Conservation (phyloP, 53 echinoderm and acorn worm species). For the Zoroaster sp. region DNA sequence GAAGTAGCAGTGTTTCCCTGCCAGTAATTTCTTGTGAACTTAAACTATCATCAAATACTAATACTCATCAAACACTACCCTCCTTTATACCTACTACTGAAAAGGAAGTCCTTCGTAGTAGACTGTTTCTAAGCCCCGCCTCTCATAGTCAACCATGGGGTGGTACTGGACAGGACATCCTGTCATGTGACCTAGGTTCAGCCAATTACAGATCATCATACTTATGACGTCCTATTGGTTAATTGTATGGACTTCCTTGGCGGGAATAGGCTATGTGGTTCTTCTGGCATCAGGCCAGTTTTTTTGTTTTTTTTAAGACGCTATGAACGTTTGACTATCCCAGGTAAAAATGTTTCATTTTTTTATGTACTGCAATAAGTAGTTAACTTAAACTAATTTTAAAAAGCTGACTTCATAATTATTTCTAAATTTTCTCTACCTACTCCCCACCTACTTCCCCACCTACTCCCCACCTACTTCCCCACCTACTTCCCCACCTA, state of each 20-base stretch:
- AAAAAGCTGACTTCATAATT: too few species aligned
- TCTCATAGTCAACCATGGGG: conserved; percentile 15
- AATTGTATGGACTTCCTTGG: conserved; percentile 36
- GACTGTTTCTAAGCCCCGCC: conserved; percentile 25
- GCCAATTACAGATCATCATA: background rate
- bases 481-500: too few species aligned
- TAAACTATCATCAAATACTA: conserved; percentile 7
- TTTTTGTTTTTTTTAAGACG: background rate
- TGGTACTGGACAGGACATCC: conserved; percentile 30
- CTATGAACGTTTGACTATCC: background rate
- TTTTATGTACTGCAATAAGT: background rate
- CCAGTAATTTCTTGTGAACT: background rate
- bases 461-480: too few species aligned
- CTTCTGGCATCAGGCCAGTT: conserved; percentile 31
- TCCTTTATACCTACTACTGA: conserved; percentile 10
- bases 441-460: too few species aligned
- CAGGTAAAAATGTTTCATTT: background rate
- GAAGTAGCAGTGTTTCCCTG: background rate
- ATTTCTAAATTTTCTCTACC: too few species aligned
- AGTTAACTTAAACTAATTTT: too few species aligned
- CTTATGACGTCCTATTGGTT: conserved; percentile 4
- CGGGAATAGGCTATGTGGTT: background rate
- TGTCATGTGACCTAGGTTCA: conserved; percentile 18
- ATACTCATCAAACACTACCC: background rate
- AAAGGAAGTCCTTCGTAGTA: conserved; percentile 40